Base-by-base conservation (phyloP, 2,888 invertebrate species). In the Corythucha ciliata region DNA sequence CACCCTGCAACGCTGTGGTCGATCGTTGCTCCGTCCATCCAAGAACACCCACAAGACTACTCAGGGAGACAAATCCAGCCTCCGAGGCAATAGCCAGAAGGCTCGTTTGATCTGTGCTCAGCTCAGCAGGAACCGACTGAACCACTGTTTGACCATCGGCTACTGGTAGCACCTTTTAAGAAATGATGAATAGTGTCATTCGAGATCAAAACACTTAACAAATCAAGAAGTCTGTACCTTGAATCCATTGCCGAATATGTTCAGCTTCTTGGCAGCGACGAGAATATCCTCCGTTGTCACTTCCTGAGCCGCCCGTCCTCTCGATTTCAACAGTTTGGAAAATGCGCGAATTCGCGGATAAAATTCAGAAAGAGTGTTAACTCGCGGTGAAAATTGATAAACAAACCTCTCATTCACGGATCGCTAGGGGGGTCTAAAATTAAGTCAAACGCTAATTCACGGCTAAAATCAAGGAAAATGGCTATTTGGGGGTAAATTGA, bases 171-270 rank as follows among this genome's bases (percentile, higher is more conserved):
- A 94, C 78, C n/a, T n/a, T n/a, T n/a, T n/a, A n/a, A n/a, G n/a
- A n/a, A n/a, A n/a, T n/a, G n/a, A n/a, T n/a, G n/a, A n/a, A n/a
- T n/a, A n/a, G n/a, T n/a, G n/a, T n/a, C n/a, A n/a, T n/a, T n/a
- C n/a, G n/a, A n/a, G n/a, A n/a, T n/a, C n/a, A n/a, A n/a, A n/a
- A n/a, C n/a, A n/a, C n/a, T n/a, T n/a, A n/a, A n/a, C n/a, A n/a
- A n/a, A n/a, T n/a, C n/a, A n/a, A n/a, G n/a, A n/a, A n/a, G n/a
- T n/a, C n/a, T n/a, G n/a, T n/a, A n/a, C n/a, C 34, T 85, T 81
- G 68, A 98, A 97, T 67, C 97, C 96, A 72, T 86, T 91, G 1
- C 98, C 98, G 66, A 98, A 83, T 62, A 92, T 85, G 66, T 79
- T 85, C 10, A 98, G 71, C 67, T 98, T 97, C 63, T 88, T 88